phyloP scores from a whole-genome alignment of 1,140 invertebrate genomes.

The Eriosoma lanigerum region DNA sequence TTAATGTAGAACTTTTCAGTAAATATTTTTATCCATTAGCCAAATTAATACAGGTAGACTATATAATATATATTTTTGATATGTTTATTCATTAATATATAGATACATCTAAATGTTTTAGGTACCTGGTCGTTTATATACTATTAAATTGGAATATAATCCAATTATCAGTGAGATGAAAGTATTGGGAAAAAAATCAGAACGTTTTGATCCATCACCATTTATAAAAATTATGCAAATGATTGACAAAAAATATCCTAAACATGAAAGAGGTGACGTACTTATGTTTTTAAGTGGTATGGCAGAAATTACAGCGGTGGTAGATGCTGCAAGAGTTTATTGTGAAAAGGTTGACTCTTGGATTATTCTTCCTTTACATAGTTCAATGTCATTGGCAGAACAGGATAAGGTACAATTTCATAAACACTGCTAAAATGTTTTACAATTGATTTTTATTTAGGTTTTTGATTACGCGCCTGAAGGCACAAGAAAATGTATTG shows the following conservation, averaged over 20 bases:
- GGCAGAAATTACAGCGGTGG: slow-evolving; percentile 88
- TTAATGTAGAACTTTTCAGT: slow-evolving; percentile 91
- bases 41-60: slow-evolving; percentile 73
- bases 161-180: slow-evolving; percentile 67
- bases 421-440: not conserved
- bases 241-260: slow-evolving; percentile 86
- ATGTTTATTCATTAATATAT: not conserved
- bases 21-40: slow-evolving; percentile 85
- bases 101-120: slow-evolving; percentile 58
- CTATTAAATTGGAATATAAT: slow-evolving; percentile 86
- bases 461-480: slow-evolving; percentile 97
- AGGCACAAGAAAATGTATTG: slow-evolving; percentile 92
- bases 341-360: slow-evolving; percentile 77
- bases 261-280: slow-evolving; percentile 88
- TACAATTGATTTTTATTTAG: slow-evolving; percentile 59
- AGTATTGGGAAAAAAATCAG: slow-evolving; percentile 71
- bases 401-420: slow-evolving; percentile 82
- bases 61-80: not conserved
- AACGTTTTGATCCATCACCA: slow-evolving; percentile 84
- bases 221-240: slow-evolving; percentile 89
- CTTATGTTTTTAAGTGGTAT: slow-evolving; percentile 96
- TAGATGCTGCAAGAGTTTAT: slow-evolving; percentile 85
- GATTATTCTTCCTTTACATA: slow-evolving; percentile 95
- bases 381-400: slow-evolving; percentile 86
- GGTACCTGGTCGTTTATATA: slow-evolving; percentile 92